phyloP scores from a whole-genome alignment of 2,888 invertebrate species.

The Epsilonema sp. region DNA sequence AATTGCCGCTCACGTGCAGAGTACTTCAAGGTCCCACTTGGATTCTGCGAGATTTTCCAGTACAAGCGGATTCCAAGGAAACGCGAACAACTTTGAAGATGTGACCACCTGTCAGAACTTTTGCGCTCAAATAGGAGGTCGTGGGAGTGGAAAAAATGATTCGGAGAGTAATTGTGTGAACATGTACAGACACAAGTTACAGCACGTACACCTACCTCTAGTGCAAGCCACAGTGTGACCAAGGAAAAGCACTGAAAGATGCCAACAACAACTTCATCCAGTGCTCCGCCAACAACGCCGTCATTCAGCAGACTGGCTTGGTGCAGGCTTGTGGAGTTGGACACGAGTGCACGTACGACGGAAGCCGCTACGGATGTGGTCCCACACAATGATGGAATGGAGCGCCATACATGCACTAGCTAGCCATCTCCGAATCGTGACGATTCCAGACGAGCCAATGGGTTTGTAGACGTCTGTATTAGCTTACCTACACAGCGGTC shows the following conservation, averaged over 20 bases:
- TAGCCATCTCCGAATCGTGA: no score
- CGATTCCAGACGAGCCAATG: no score
- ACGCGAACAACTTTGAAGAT: slow-evolving; percentile 21
- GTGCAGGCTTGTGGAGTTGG: slow-evolving; percentile 16
- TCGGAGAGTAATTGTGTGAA: no score
- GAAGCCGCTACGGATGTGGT: slow-evolving; percentile 19
- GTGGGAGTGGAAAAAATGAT: no score
- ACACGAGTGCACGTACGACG: slow-evolving; percentile 20
- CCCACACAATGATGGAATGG: slow-evolving; percentile 18
- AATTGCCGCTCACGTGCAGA: slow-evolving; percentile 21
- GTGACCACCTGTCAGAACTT: slow-evolving; percentile 17
- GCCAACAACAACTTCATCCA: slow-evolving; percentile 7
- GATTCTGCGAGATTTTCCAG: slow-evolving; percentile 24
- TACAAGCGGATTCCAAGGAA: slow-evolving; percentile 22
- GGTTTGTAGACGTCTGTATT: no score
- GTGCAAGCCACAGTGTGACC: neutral
- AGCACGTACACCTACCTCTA: no score
- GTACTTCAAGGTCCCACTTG: slow-evolving; percentile 23
- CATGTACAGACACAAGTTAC: no score
- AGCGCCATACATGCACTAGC: no score
- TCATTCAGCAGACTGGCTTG: slow-evolving; percentile 9
- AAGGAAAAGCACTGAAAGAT: slow-evolving; percentile 1
- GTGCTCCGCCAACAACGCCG: slow-evolving; percentile 11
- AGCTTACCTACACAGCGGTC: no score
- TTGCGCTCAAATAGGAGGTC: neutral